phyloP scores from a whole-genome alignment of 2,888 invertebrate genomes.

The Sepiola atlantica region DNA sequence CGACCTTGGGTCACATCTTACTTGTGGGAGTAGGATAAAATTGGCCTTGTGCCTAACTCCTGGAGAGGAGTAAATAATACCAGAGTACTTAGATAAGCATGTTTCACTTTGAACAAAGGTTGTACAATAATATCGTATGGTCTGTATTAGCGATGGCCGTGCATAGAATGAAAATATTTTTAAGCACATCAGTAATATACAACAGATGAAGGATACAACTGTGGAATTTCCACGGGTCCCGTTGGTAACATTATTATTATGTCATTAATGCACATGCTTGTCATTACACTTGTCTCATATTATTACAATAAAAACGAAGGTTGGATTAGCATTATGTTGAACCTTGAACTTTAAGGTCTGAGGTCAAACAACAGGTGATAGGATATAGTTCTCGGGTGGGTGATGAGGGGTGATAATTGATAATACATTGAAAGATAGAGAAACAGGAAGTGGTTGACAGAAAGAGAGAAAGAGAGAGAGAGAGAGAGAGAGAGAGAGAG shows the following conservation, averaged over 20 bases:
- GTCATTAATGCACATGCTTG: not conserved
- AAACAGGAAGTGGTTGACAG: conserved; percentile 36
- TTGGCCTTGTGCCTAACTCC: too few relatives aligned
- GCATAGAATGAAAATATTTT: too few relatives aligned
- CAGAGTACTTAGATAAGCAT: too few relatives aligned
- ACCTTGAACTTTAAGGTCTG: not conserved
- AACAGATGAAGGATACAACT: too few relatives aligned
- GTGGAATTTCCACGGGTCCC: too few relatives aligned
- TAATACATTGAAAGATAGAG: not conserved
- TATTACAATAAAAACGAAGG: not conserved
- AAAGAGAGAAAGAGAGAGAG: not conserved
- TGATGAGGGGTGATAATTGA: not conserved
- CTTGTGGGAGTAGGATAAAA: too few relatives aligned
- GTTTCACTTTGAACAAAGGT: too few relatives aligned
- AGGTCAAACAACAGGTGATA: not conserved
- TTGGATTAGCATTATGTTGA: not conserved
- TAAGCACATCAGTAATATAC: too few relatives aligned
- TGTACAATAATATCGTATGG: too few relatives aligned
- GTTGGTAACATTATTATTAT: not conserved
- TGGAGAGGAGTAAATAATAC: too few relatives aligned
- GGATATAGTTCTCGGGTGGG: not conserved
- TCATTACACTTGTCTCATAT: not conserved
- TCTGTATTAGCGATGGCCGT: too few relatives aligned
- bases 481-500: conserved; percentile 40
- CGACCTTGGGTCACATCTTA: too few relatives aligned